Base-by-base conservation (phyloP, 2,113 vertebrate species). In the Zeus faber region DNA sequence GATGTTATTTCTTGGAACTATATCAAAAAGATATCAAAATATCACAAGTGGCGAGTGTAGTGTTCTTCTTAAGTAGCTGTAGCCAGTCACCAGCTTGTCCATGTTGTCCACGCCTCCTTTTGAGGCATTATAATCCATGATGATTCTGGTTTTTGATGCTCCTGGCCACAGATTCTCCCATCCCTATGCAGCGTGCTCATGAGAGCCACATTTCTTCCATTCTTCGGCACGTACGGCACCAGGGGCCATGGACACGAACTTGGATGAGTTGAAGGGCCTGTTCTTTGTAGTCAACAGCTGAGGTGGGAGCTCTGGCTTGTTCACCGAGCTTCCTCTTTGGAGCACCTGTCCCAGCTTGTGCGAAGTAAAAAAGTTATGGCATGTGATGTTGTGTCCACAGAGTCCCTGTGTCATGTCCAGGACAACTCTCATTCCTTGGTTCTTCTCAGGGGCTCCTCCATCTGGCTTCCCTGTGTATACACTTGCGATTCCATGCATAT, bases 81-180 rank as follows among this genome's bases (percentile, higher is more conserved):
- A 71, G 18, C 6, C 7, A 40, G 31, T 58, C 33, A 59, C 22
- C 54, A 53, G 54, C 54, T 70, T 70, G 24, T 70, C 44, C 0
- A 70, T 2, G 41, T 65, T 71, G 56, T 60, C 56, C 46, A 62
- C 57, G 23, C 46, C 53, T 58, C 47, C 22, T 63, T 70, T 57
- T 35, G 52, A 62, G 58, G 46, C 54, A 45, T 69, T 63, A 21
- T 56, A 66, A 1, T 51, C 57, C 17, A 67, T 41, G 16, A 62
- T 57, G 6, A 67, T 48, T 62, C 29, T 9, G 56, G 41, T 3
- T 56, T 72, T 24, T 56, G 37, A n/a, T n/a, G n/a, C n/a, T n/a
- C n/a, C n/a, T n/a, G n/a, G n/a, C n/a, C n/a, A n/a, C n/a, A n/a
- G n/a, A 47, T 67, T 44, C 54, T 54, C 31, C 24, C 44, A 47